Evolutionary conservation across 2,797 vertebrate genomes (phyloP), one percentile per base, ranked within the genome.

Genomic region (Xiphophorus birchmanni): DNA sequence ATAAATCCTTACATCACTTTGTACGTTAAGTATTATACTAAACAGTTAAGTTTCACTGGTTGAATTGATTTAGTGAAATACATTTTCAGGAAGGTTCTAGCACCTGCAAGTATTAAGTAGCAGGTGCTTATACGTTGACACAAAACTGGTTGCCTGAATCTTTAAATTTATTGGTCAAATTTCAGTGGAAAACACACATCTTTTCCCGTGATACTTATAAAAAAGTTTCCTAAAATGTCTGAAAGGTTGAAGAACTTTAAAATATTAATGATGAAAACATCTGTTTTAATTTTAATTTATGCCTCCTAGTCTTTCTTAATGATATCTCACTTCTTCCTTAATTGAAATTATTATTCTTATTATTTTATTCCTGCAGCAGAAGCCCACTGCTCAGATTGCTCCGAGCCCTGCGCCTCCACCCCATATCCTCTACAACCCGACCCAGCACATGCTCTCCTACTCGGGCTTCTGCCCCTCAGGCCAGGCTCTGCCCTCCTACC

Each of bases 351-450:
- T 69, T 12, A 1, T 12, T 12, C 0, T 69, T 12, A 3, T 29
- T 71, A 2, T 69, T 69, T 69, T 75, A 52, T 11, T 76, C 78
- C 90, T 80, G 79, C 75, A 86, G 86, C 95, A 97, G 96, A 96
- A 96, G 60, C 97, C 97, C 0, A 75, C 94, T 82, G 92, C 95
- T 82, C 96, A 93, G 85, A 84, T 85, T 11, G 92, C 96, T 67
- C 94, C 95, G 23, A 95, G 95, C 84, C 95, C 96, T 0, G 86
- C 95, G 0, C 92, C 96, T 0, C 95, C 96, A 1, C 97, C 98
- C 45, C 97, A 97, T 93, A 97, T 97, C 87, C 92, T 99, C 58
- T 98, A 97, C 93, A 98, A 97, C 85, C 97, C 98, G 0, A 95
- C 96, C 13, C 98, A 98, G 89, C 97, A 99, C 90, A 95, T 98